A percentile compares a stretch with the other conserved stretches of the same genome.
Evolutionary conservation across 2,888 invertebrate species (phyloP).

Genomic region (Melanostoma scalare): DNA sequence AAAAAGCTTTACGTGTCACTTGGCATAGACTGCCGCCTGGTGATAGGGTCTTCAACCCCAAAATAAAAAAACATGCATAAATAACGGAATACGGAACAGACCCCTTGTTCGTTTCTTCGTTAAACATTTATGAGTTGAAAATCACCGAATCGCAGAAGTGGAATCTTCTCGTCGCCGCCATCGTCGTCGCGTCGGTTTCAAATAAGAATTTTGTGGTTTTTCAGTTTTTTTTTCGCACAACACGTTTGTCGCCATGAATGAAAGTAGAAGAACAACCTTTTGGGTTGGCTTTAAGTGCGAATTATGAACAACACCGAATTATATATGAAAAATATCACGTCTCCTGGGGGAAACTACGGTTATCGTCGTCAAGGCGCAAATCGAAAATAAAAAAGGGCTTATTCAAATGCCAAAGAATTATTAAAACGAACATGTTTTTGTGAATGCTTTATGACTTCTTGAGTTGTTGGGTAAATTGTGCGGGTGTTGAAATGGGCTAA

Average conservation of each 20-base stretch:
- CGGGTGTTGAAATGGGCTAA: slow-evolving; percentile 7
- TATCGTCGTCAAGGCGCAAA: slow-evolving; percentile 7
- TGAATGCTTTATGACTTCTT: slow-evolving; percentile 25
- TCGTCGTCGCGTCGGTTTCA: not conserved
- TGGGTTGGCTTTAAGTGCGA: slow-evolving; percentile 43
- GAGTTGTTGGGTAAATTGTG: slow-evolving; percentile 49
- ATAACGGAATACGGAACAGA: slow-evolving; percentile 48
- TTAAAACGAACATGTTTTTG: slow-evolving; percentile 6
- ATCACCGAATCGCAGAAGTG: slow-evolving; percentile 22
- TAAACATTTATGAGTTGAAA: slow-evolving; percentile 47
- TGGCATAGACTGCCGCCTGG: slow-evolving; percentile 46
- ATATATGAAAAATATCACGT: slow-evolving; percentile 59
- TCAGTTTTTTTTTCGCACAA: slow-evolving; percentile 5
- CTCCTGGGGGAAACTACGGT: slow-evolving; percentile 43
- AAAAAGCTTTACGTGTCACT: slow-evolving; percentile 69
- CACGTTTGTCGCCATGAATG: slow-evolving; percentile 31
- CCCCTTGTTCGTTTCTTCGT: slow-evolving; percentile 38
- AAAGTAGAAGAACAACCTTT: slow-evolving; percentile 22
- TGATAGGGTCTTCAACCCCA: slow-evolving; percentile 70
- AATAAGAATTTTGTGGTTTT: slow-evolving; percentile 30
- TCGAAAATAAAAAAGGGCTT: not conserved
- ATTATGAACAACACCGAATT: slow-evolving; percentile 51
- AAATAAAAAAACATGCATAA: slow-evolving; percentile 44
- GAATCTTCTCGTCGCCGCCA: slow-evolving; percentile 3
- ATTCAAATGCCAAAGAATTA: not conserved